These are phyloP conservation scores for Sepiola atlantica DNA, from an alignment of 2,888 invertebrate genomes.

Conservation along the genomic window DNA sequence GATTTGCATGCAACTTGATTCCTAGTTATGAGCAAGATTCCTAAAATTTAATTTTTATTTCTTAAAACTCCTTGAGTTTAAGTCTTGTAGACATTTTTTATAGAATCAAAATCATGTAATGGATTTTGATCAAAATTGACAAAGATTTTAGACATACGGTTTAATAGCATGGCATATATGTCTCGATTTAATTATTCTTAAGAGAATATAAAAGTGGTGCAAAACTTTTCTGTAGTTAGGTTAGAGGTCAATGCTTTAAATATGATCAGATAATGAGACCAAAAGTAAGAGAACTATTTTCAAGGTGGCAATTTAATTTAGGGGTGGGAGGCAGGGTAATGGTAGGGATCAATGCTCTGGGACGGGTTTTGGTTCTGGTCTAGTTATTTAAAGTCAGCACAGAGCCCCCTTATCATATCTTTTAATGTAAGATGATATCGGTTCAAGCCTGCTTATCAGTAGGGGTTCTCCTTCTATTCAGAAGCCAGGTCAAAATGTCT, in stretches of 20 bases:
- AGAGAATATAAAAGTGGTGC: no score
- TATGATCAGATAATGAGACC: background rate
- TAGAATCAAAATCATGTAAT: no score
- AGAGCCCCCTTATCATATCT: background rate
- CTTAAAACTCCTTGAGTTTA: no score
- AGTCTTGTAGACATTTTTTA: no score
- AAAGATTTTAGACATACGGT: no score
- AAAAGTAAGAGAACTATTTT: background rate
- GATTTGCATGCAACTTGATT: no score
- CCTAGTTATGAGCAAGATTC: no score
- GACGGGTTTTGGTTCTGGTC: background rate
- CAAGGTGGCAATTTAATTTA: no score
- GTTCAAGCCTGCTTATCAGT: background rate
- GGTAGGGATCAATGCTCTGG: background rate
- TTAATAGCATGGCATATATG: no score
- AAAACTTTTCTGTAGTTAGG: background rate
- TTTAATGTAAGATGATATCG: background rate
- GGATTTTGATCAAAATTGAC: no score
- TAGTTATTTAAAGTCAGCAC: background rate
- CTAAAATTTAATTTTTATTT: no score
- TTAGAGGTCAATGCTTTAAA: background rate
- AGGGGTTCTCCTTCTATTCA: background rate
- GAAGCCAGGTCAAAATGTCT: background rate
- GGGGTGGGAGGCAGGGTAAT: background rate
- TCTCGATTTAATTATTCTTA: no score